These are phyloP conservation scores for Platycercus adscitus DNA, from an alignment of 2,113 vertebrate genomes.

Conservation along the genomic window DNA sequence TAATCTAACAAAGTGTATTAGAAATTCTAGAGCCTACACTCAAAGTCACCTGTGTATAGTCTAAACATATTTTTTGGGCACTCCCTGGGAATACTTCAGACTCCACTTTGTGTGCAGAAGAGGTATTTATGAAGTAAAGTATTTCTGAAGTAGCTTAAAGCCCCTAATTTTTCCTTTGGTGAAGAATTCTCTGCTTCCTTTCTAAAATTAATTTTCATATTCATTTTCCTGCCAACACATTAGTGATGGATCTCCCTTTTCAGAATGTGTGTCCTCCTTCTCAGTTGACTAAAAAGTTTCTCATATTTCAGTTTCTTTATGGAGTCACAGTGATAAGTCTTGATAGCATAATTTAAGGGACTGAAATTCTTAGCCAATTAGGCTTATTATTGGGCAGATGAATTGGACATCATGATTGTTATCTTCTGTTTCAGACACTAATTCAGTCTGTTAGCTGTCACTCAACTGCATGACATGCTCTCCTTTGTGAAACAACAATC, in stretches of 20 bases:
- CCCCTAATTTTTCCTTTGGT: fast-evolving
- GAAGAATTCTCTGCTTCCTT: background rate
- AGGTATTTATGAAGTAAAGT: background rate
- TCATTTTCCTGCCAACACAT: background rate
- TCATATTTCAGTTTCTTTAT: background rate
- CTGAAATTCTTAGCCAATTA: background rate
- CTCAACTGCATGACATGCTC: background rate
- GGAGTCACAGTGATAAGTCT: background rate
- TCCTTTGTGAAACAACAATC: background rate
- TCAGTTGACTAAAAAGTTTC: background rate
- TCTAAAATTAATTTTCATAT: background rate
- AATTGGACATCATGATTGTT: background rate
- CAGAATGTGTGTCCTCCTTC: background rate
- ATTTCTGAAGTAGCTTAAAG: background rate
- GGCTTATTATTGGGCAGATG: background rate
- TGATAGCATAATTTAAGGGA: background rate
- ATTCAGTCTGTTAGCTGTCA: background rate
- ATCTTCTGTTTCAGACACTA: background rate
- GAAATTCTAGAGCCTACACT: background rate
- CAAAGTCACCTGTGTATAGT: fast-evolving
- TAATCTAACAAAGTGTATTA: background rate
- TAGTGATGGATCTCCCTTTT: background rate
- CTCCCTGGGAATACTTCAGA: background rate
- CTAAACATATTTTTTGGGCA: background rate
- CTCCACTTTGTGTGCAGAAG: background rate